Evolutionary conservation across 2,888 invertebrate genomes (phyloP), one percentile per base, ranked within the genome.

Genomic region (Synergus gifuensis): DNA sequence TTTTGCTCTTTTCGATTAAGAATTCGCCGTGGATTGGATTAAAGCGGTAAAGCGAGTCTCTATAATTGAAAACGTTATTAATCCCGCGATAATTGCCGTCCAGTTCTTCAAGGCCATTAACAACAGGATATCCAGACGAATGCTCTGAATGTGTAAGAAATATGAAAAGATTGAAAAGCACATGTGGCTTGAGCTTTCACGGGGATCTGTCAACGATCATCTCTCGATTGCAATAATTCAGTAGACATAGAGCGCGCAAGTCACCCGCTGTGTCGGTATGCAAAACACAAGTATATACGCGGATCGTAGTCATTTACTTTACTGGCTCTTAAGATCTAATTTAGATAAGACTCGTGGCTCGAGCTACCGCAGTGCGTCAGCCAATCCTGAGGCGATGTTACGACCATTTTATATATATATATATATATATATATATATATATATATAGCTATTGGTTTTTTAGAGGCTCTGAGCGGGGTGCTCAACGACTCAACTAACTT

Each of bases 291-390:
- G 22, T 46, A 28, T 78, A 63, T 78, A 62, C 78, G 78, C 77
- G 79, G 84, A 85, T 85, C 85, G 82, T 80, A 83, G 80, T 83
- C 85, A 85, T 85, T 85, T 85, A 85, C 85, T 85, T 85, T 83
- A 85, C 85, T 82, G 85, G 85, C 89, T 88, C 87, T 90, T 88
- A 90, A 91, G 91, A 91, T 91, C 90, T 90, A 91, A 91, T 91
- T 91, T 91, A 91, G 91, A 91, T 91, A 90, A 89, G 86, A 86
- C 82, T 79, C 83, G 82, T 83, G 85, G 83, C 80, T 83, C 80
- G 81, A 82, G 86, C 88, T 89, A 89, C 89, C 85, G 89, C 85
- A 79, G 80, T 78, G 80, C 83, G 81, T 73, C 85, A 18, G 54
- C 69, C 60, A 80, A 67, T 76, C 64, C 77, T 63, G 66, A 79